phyloP scores from a whole-genome alignment of 2,113 vertebrate genomes.

The Eleginops maclovinus region DNA sequence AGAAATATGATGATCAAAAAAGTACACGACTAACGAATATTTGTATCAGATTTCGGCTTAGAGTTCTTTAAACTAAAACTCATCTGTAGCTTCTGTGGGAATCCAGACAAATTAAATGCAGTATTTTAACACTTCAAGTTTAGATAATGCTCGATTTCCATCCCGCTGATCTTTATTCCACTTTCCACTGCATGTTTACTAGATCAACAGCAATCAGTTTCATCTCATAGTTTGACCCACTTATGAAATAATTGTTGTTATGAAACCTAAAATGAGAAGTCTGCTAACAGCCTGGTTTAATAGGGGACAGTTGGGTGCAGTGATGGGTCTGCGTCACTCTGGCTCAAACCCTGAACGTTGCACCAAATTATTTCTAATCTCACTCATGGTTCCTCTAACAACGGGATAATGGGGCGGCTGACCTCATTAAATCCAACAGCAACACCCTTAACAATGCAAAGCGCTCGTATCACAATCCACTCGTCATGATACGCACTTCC shows the following conservation, averaged over 20 bases:
- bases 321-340: slow-evolving; percentile 7
- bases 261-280: background rate
- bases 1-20: background rate
- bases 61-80: background rate
- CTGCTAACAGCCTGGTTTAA: slow-evolving; percentile 7
- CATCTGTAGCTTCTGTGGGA: background rate
- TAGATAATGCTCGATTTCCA: background rate
- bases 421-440: slow-evolving; percentile 30
- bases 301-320: background rate
- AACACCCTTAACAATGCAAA: background rate
- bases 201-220: background rate
- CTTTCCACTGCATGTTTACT: background rate
- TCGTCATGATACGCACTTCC: slow-evolving; percentile 9
- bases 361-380: slow-evolving; percentile 23
- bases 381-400: slow-evolving; percentile 18
- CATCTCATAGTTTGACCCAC: background rate
- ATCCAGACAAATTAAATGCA: background rate
- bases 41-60: background rate
- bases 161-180: no score
- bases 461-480: background rate
- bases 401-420: slow-evolving; percentile 20
- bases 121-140: background rate
- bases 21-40: background rate
- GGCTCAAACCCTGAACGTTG: slow-evolving; percentile 19
- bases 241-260: background rate